Conservation (phyloP, 2,113 vertebrate species). For the Phainopepla nitens region DNA sequence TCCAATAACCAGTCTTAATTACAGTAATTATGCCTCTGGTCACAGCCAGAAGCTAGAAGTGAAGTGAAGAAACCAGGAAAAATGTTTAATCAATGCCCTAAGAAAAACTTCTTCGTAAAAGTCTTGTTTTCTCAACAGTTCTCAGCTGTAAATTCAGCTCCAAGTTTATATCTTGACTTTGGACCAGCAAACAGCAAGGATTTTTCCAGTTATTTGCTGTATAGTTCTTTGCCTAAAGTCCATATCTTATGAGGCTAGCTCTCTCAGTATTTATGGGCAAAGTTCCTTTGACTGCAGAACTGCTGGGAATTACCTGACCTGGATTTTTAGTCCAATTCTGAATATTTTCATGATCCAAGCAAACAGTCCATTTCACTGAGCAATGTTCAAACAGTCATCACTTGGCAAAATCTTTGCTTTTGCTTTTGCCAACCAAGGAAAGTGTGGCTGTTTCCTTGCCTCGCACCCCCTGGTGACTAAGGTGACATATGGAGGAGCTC, state of each 20-base stretch:
- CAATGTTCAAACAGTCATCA: background rate
- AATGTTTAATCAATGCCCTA: background rate
- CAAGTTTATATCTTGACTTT: background rate
- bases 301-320: background rate
- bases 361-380: background rate
- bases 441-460: background rate
- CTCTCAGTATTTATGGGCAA: background rate
- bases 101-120: background rate
- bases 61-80: background rate
- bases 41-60: background rate
- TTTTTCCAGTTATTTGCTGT: background rate
- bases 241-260: background rate
- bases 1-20: constrained; percentile 53
- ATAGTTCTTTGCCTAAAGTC: background rate
- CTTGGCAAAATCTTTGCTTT: background rate
- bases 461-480: background rate
- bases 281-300: background rate
- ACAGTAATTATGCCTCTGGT: constrained; percentile 42
- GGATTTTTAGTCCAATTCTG: background rate
- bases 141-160: background rate
- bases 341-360: background rate
- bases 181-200: background rate
- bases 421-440: background rate
- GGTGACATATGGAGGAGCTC: background rate
- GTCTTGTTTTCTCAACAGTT: background rate